Percentiles rank a stretch among this genome's conserved stretches.
Conservation (phyloP, 2,888 invertebrate species). For the Orthosia gothica region DNA sequence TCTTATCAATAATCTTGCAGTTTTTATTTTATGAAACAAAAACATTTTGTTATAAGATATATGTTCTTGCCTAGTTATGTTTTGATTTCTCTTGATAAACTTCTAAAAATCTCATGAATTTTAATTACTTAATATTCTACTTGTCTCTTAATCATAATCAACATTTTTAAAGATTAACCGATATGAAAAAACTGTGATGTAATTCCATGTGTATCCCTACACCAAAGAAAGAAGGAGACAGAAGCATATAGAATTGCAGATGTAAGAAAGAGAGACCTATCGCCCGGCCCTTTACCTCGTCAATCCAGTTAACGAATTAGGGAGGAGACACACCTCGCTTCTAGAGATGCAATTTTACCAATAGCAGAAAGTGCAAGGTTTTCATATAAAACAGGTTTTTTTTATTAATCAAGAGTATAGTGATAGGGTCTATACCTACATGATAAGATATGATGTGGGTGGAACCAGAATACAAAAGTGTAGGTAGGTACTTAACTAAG, state of each 20-base stretch:
- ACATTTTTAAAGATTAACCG: slow-evolving; percentile 12
- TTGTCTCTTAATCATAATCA: background rate
- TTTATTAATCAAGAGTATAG: background rate
- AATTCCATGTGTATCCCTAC: slow-evolving; percentile 51
- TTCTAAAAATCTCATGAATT: background rate
- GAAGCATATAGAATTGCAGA: slow-evolving; percentile 8
- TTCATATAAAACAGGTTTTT: slow-evolving; percentile 12
- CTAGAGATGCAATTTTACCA: slow-evolving; percentile 13
- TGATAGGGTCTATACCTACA: background rate
- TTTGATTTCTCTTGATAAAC: background rate
- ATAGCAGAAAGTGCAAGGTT: slow-evolving; percentile 16
- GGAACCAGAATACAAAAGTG: background rate
- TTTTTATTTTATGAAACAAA: background rate
- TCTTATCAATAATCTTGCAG: too few relatives aligned
- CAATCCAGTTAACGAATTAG: slow-evolving; percentile 56
- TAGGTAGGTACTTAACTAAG: background rate
- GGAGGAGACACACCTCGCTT: slow-evolving; percentile 53
- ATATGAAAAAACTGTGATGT: slow-evolving; percentile 16
- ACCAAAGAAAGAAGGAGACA: slow-evolving; percentile 46
- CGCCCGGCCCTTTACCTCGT: slow-evolving; percentile 52
- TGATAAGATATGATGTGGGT: background rate
- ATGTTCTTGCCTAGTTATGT: background rate
- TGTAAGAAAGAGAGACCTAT: slow-evolving; percentile 36
- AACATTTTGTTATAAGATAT: background rate
- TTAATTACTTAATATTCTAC: background rate